These are phyloP conservation scores for Phallusia fumigata DNA, from an alignment of 23 tunicate genomes.

Conservation along the genomic window DNA sequence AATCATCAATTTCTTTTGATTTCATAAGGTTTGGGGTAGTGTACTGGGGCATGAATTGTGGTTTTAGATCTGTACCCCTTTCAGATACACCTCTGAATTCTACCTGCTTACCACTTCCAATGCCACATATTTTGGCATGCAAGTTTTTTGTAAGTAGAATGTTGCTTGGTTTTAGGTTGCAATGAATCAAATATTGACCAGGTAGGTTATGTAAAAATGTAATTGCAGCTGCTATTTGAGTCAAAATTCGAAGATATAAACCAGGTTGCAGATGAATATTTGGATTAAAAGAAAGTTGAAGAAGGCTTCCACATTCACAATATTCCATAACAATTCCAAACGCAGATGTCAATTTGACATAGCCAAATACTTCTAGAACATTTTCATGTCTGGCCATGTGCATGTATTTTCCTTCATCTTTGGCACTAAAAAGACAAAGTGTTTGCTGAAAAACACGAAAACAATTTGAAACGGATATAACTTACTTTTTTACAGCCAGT, in stretches of 20 bases:
- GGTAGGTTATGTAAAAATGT: neutral
- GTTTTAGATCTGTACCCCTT: neutral
- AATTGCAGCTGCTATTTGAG: neutral
- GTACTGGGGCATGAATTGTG: neutral
- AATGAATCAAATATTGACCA: neutral
- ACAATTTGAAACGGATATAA: neutral
- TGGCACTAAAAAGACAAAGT: neutral
- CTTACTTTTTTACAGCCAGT: neutral
- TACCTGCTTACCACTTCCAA: neutral
- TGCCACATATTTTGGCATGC: neutral
- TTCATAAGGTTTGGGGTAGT: neutral
- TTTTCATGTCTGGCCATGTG: neutral
- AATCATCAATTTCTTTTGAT: neutral
- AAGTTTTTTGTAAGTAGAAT: neutral
- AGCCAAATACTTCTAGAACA: neutral
- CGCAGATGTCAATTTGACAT: neutral
- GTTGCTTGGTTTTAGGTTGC: neutral
- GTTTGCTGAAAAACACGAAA: too few relatives aligned
- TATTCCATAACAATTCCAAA: neutral
- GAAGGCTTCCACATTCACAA: neutral
- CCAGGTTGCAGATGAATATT: neutral
- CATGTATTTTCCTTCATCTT: neutral
- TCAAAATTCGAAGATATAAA: neutral
- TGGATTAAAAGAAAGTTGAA: neutral
- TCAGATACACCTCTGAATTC: neutral